phyloP scores from a whole-genome alignment of 2,797 vertebrate species.

The Oryzias sinensis region DNA sequence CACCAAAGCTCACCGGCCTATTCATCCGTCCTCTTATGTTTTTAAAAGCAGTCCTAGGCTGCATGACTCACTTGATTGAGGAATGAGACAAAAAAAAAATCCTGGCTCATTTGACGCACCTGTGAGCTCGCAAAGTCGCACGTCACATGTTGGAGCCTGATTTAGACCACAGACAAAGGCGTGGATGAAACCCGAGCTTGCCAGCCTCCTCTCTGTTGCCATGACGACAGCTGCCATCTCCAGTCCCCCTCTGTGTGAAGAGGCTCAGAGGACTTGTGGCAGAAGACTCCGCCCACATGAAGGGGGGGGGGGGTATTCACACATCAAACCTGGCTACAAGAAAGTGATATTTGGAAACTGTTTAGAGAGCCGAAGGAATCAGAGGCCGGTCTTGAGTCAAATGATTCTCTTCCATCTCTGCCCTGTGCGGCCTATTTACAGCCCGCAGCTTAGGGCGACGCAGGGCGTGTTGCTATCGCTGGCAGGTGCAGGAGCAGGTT shows the following conservation, averaged over 20 bases:
- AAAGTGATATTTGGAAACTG: slow-evolving; percentile 12
- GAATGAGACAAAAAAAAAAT: slow-evolving; percentile 34
- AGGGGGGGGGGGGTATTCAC: slow-evolving; percentile 28
- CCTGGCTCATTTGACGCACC: slow-evolving; percentile 35
- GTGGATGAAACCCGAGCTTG: slow-evolving; percentile 68
- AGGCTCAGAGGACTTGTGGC: slow-evolving; percentile 48
- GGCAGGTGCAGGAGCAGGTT: slow-evolving; percentile 75
- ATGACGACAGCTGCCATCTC: slow-evolving; percentile 58
- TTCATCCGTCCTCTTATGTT: slow-evolving; percentile 18
- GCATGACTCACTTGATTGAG: slow-evolving; percentile 30
- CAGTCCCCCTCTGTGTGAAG: slow-evolving; percentile 20
- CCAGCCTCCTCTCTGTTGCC: slow-evolving; percentile 58
- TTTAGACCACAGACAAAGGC: slow-evolving; percentile 59
- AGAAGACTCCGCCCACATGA: slow-evolving; percentile 49
- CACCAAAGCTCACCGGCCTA: slow-evolving; percentile 19
- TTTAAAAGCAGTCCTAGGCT: slow-evolving; percentile 20
- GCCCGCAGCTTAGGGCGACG: slow-evolving; percentile 23
- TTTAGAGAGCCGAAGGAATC: slow-evolving; percentile 21
- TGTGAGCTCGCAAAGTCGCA: slow-evolving; percentile 38
- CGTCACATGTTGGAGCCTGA: slow-evolving; percentile 53
- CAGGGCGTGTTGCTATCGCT: slow-evolving; percentile 57
- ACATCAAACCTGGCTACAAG: slow-evolving; percentile 39
- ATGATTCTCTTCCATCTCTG: slow-evolving; percentile 4
- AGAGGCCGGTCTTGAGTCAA: background rate
- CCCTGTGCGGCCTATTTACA: slow-evolving; percentile 31